Evolutionary conservation across 2,797 vertebrate genomes (phyloP), one percentile per base, ranked within the genome.

Genomic region (Benthosema pterotum): DNA sequence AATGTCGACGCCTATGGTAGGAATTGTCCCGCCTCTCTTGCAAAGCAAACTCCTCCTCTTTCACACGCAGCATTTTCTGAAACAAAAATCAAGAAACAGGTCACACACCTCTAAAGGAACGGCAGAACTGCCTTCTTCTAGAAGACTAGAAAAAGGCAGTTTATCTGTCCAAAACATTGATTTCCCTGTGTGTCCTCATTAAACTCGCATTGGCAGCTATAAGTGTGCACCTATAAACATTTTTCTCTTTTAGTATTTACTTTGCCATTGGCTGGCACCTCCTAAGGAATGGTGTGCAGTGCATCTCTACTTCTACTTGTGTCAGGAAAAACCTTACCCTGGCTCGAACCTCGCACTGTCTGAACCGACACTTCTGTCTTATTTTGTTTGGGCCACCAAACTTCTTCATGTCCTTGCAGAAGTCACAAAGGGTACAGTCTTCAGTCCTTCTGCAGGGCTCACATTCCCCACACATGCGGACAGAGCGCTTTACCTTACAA

Each of bases 371-470:
- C 83, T 98, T 98, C 88, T 98, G 97, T 4, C 97, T 90, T 83
- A 98, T 98, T 88, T 98, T 98, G 86, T 98, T 98, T 15, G 97
- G 97, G 1, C 97, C 97, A 12, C 97, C 97, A 11, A 97, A 98
- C 48, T 98, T 98, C 84, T 98, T 98, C 97, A 98, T 98, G 91
- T 98, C 97, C 43, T 96, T 94, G 72, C 97, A 98, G 85, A 98
- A 98, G 72, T 98, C 97, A 63, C 97, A 98, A 57, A 94, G 94
- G 0, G 96, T 94, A 49, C 97, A 98, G 84, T 98, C 97, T 68
- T 97, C 96, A 0, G 95, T 96, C 9, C 95, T 92, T 25, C 91
- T 89, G 75, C 97, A 98, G 0, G 96, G 95, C 80, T 98, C 96
- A 38, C 97, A 98, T 74, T 98, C 96, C 0, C 97, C 96, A 5